Evolutionary conservation across 1,140 invertebrate species (phyloP), one percentile per base, ranked within the genome.

Genomic region (Drosophila biarmipes): DNA sequence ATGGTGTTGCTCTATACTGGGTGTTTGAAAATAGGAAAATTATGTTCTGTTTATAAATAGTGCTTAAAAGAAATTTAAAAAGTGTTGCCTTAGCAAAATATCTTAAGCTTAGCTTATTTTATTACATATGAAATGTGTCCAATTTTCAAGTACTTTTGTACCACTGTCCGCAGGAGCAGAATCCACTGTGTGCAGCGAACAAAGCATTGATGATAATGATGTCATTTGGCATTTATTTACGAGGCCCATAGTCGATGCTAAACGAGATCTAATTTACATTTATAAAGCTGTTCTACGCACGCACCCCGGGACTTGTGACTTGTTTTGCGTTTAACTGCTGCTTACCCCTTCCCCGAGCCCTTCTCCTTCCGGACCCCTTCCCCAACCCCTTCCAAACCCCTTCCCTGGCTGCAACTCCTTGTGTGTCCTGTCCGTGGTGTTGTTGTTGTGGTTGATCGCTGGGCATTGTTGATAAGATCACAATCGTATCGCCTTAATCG

Each of bases 221-320:
- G 87, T 90, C 87, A 90, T 89, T 90, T 90, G 87, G 89, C 87
- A 87, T 90, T 90, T 90, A 90, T 90, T 90, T 90, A 90, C 87
- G 87, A 90, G 87, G 79, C 77, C 67, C 82, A 90, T 82, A 80
- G 78, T 87, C 76, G 76, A 84, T 84, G 87, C 87, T 90, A 90
- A 90, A 90, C 89, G 89, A 90, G 87, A 86, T 90, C 89, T 90
- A 90, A 90, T 90, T 90, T 90, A 90, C 87, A 90, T 90, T 90
- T 90, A 90, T 90, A 85, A 90, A 90, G 82, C 82, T 90, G 87
- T 90, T 90, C 82, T 90, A 87, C 87, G 89, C 79, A 82, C 82
- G 87, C 87, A 90, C 71, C 73, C 74, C 15, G 53, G 49, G 62
- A 62, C 73, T 49, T 76, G 77, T 66, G 68, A 73, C 79, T 82